Evolutionary conservation across 2,888 invertebrate genomes (phyloP), one percentile per base, ranked within the genome.

Genomic region (Callimorpha dominula): DNA sequence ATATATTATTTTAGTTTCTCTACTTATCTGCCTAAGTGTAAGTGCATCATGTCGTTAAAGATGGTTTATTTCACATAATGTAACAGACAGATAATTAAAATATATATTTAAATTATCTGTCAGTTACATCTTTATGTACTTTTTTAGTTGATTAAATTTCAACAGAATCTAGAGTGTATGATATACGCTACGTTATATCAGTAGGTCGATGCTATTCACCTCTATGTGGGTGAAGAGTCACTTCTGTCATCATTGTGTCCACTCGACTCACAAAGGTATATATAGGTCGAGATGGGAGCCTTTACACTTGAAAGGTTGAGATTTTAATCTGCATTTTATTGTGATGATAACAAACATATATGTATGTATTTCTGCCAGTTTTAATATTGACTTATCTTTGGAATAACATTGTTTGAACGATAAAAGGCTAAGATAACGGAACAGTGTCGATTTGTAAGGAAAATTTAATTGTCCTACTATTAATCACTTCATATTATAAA

Each of bases 211-310:
- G 83, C 80, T 86, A 84, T 86, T 87, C 79, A 76, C 85, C 70
- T 57, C 65, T 79, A 91, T 88, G 85, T 90, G 80, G 92, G 92
- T 92, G 90, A 90, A 92, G 92, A 85, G 89, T 78, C 87, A 81
- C 89, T 90, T 81, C 81, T 83, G 71, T 69, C 75, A 74, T 81
- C 85, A 87, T 89, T 88, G 89, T 89, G 85, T 83, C 77, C 82
- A 82, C 84, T 79, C 84, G 81, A 77, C 73, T 79, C 77, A 84
- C 85, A 85, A 85, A 85, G 86, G 72, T 40, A 15, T 54, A 54
- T 54, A 43, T 79, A 80, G 83, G 83, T 71, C 83, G 78, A 62
- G 46, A 15, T 46, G 60, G 31, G 49, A 65, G 15, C 64, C 49
- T 71, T 65, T 63, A 60, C 71, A 54, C 69, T 68, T 31, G 17